Evolutionary conservation across 2,888 invertebrate species (phyloP).

Genomic region (Macroteleia sp.): DNA sequence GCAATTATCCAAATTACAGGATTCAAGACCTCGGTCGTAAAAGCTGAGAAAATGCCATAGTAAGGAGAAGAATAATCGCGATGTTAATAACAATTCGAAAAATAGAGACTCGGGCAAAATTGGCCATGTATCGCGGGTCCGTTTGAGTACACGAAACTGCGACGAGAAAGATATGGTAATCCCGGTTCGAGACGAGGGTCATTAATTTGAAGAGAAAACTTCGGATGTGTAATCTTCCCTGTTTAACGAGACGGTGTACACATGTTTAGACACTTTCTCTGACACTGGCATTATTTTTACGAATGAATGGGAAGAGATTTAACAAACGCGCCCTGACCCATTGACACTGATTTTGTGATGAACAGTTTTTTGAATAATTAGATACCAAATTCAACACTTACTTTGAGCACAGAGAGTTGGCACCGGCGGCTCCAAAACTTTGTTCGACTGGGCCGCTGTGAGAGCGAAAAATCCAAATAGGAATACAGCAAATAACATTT

Average conservation of each 20-base stretch:
- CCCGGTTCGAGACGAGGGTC: conserved; percentile 2
- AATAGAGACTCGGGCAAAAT: too few relatives aligned
- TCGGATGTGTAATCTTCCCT: conserved; percentile 37
- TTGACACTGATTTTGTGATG: conserved; percentile 53
- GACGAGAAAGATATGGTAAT: too few relatives aligned
- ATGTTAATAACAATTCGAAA: conserved; percentile 5
- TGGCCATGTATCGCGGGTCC: too few relatives aligned
- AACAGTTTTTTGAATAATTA: conserved; percentile 26
- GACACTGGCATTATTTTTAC: conserved; percentile 52
- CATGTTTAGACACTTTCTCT: conserved; percentile 64
- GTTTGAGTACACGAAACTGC: too few relatives aligned
- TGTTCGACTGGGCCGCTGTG: conserved; percentile 87
- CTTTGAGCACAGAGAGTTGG: conserved; percentile 91
- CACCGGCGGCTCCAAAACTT: conserved; percentile 91
- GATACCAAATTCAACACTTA: conserved; percentile 82
- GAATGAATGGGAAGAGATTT: conserved; percentile 18
- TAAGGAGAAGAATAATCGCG: conserved; percentile 5
- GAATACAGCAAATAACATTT: conserved; percentile 74
- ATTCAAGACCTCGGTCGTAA: conserved; percentile 6
- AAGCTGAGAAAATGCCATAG: background rate
- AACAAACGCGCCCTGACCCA: conserved; percentile 51
- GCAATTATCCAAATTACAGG: conserved; percentile 34
- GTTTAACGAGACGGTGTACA: conserved; percentile 35
- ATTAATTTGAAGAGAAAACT: conserved; percentile 55
- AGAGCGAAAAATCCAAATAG: conserved; percentile 83